Conservation (phyloP, 2,113 vertebrate genomes). For the Parotia lawesii region DNA sequence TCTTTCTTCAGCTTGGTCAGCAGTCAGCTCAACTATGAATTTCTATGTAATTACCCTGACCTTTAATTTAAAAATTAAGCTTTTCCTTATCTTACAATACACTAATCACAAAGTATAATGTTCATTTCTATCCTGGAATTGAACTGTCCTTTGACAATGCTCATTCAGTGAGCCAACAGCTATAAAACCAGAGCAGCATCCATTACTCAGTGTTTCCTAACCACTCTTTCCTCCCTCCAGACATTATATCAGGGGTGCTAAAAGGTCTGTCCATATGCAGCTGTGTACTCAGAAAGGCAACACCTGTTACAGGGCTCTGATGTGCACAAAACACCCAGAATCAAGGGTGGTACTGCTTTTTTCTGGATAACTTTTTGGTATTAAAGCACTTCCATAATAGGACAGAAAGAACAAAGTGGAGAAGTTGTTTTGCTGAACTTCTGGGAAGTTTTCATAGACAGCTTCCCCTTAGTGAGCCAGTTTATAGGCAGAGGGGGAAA, state of each 20-base stretch:
- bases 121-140: background rate
- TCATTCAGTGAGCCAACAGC: background rate
- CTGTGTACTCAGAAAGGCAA: background rate
- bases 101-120: accelerated
- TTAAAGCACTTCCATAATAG: background rate
- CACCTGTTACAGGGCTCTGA: background rate
- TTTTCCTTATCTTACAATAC: background rate
- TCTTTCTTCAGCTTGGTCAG: background rate
- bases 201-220: background rate
- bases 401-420: background rate
- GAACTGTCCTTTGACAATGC: background rate
- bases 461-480: background rate
- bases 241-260: background rate
- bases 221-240: background rate
- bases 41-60: background rate
- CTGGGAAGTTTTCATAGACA: background rate
- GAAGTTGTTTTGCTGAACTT: background rate
- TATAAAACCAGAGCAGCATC: background rate
- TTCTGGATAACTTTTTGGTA: background rate
- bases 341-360: background rate
- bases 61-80: background rate
- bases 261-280: background rate
- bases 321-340: background rate
- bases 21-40: background rate
- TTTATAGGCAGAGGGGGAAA: background rate